phyloP scores from a whole-genome alignment of 2,113 vertebrate species.

The Nannobrachium achirus region DNA sequence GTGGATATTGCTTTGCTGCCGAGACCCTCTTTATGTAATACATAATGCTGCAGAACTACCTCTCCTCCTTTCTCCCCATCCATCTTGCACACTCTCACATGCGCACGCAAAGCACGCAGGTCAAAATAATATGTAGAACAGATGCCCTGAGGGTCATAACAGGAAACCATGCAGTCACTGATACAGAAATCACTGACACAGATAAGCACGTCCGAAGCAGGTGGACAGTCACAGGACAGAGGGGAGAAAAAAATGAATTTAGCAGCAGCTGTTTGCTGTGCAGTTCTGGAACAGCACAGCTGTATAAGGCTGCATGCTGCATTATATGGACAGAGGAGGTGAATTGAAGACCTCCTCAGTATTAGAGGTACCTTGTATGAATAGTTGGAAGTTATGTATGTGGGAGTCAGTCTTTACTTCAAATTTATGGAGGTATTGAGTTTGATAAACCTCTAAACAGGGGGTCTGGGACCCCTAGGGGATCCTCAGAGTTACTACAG shows the following conservation, averaged over 20 bases:
- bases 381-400: too few relatives aligned
- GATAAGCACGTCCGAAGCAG: conserved; percentile 18
- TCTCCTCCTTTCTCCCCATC: conserved; percentile 47
- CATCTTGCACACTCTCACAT: conserved; percentile 42
- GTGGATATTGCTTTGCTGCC: conserved; percentile 41
- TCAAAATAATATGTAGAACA: conserved; percentile 18
- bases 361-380: too few relatives aligned
- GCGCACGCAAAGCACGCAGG: conserved; percentile 17
- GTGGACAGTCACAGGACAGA: conserved; percentile 2
- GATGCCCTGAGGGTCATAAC: conserved; percentile 51
- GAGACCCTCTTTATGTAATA: conserved; percentile 47
- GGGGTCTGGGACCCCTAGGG: too few relatives aligned
- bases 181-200: conserved; percentile 45
- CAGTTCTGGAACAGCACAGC: conserved; percentile 5
- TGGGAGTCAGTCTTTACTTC: too few relatives aligned
- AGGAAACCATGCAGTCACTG: conserved; percentile 32
- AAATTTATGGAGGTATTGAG: too few relatives aligned
- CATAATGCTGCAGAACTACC: conserved; percentile 48
- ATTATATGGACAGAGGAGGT: conserved; percentile 4
- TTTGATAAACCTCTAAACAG: too few relatives aligned
- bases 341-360: conserved; percentile 10
- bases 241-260: too few relatives aligned
- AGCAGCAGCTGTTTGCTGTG: too few relatives aligned
- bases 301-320: neutral
- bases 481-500: too few relatives aligned